Base-by-base conservation (phyloP, 2,888 invertebrate genomes). In the Mongoloraphidia duomilia region DNA sequence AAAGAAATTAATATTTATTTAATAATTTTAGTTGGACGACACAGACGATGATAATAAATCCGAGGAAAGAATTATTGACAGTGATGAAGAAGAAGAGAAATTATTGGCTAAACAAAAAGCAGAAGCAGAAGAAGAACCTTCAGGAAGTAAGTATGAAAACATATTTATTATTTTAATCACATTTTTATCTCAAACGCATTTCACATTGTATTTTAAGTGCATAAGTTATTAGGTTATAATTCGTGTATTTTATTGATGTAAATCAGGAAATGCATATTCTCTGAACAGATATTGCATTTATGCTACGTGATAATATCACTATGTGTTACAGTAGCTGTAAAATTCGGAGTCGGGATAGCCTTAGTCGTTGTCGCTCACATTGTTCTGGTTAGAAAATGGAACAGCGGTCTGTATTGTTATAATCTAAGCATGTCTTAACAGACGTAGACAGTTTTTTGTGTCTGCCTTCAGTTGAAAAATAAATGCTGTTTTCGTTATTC, bases 331-430 rank as follows among this genome's bases (percentile, higher is more conserved):
- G 88, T 87, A 79, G 82, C 83, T 71, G 80, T 86, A 74, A 89
- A 86, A 76, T 76, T 88, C 74, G 80, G 79, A 69, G 82, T 89
- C 70, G 89, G 89, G 68, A 77, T 84, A 68, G 85, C 86, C 64
- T 78, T 89, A 67, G 79, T 87, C 71, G 76, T 82, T 68, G 86
- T 87, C 67, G 88, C 88, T 63, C 84, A 87, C 74, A 80, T 84
- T 71, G 85, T 88, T 67, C 79, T 89, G 70, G 79, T 85, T 70
- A 83, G 82, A 73, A 80, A 80, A 71, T 76, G 76, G 74, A 77
- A 78, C 65, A 77, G 80, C 69, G 82, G 83, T 83, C 79, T 76
- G 79, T 80, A 77, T 52, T 50, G 26, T 26, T 26, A 26, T 26
- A 26, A 26, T 26, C 26, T 26, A 26, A 26, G 26, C 26, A 26